Conservation (phyloP, 2,113 vertebrate genomes). For the Nymphicus hollandicus region DNA sequence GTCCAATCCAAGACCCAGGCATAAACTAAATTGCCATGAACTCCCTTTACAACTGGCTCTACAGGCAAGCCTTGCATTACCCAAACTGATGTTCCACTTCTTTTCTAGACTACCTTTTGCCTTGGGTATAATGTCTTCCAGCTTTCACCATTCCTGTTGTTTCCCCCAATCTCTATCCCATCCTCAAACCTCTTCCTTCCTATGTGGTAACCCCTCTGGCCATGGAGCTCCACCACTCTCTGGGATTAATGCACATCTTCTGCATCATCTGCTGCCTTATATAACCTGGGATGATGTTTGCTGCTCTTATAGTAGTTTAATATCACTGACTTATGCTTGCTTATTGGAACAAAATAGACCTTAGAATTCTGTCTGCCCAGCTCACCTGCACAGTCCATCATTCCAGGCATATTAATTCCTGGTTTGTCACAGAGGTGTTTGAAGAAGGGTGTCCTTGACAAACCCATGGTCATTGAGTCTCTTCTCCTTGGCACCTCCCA, state of each 20-base stretch:
- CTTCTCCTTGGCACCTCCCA: not conserved
- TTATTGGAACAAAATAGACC: not conserved
- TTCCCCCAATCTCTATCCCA: not conserved
- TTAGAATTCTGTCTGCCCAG: not conserved
- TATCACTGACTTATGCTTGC: not conserved
- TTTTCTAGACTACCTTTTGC: not conserved
- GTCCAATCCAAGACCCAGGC: not conserved
- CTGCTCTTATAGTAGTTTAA: not conserved
- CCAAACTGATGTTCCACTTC: not conserved
- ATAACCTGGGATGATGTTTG: not conserved
- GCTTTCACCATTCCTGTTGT: not conserved
- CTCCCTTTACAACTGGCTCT: not conserved
- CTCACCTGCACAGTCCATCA: not conserved
- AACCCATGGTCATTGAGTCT: not conserved
- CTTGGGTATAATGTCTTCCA: not conserved
- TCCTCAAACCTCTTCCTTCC: not conserved
- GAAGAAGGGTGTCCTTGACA: not conserved
- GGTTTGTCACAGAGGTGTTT: not conserved
- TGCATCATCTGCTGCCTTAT: not conserved
- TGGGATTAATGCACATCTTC: not conserved
- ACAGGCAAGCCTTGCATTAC: not conserved
- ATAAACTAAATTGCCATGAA: not conserved
- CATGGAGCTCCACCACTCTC: not conserved
- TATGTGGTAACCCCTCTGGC: not conserved
- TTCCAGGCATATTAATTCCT: not conserved